These are phyloP conservation scores for Crepidodera aurea DNA, from an alignment of 2,888 invertebrate genomes.

Conservation along the genomic window DNA sequence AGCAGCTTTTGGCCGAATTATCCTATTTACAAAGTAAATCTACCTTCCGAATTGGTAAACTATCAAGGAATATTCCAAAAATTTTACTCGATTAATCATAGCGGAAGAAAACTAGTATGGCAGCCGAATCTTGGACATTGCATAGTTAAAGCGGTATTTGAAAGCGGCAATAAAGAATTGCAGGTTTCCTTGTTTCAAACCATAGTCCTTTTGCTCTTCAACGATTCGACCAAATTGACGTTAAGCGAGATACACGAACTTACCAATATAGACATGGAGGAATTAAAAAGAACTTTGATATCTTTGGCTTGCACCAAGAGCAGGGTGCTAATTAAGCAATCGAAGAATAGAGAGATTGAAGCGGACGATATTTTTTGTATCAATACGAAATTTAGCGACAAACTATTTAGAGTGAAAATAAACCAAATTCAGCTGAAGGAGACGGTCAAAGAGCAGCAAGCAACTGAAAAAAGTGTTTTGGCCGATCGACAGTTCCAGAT, in stretches of 20 bases:
- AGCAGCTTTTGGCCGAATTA: slow-evolving; percentile 99
- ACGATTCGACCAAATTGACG: slow-evolving; percentile 79
- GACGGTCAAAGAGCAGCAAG: slow-evolving; percentile 86
- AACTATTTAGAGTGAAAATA: slow-evolving; percentile 95
- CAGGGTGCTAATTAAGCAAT: slow-evolving; percentile 84
- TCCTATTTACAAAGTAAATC: slow-evolving; percentile 84
- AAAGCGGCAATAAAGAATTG: slow-evolving; percentile 88
- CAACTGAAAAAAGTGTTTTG: slow-evolving; percentile 95
- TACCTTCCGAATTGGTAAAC: slow-evolving; percentile 86
- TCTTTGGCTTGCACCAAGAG: slow-evolving; percentile 94
- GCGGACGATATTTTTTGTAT: slow-evolving; percentile 86
- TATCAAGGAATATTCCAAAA: slow-evolving; percentile 94
- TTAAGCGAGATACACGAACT: slow-evolving; percentile 87
- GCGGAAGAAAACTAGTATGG: slow-evolving; percentile 96
- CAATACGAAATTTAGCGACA: slow-evolving; percentile 87
- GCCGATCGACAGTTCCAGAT: slow-evolving; percentile 99
- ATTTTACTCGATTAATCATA: slow-evolving; percentile 95
- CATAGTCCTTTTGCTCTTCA: slow-evolving; percentile 90
- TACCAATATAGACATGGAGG: slow-evolving; percentile 91
- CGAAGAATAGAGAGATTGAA: slow-evolving; percentile 86
- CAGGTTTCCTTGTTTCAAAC: slow-evolving; percentile 97
- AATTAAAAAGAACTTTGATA: slow-evolving; percentile 90
- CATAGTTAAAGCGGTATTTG: slow-evolving; percentile 86
- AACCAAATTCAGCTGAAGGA: slow-evolving; percentile 90
- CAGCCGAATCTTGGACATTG: slow-evolving; percentile 96